Base-by-base conservation (phyloP, 2,888 invertebrate species). In the Bombylius discolor region DNA sequence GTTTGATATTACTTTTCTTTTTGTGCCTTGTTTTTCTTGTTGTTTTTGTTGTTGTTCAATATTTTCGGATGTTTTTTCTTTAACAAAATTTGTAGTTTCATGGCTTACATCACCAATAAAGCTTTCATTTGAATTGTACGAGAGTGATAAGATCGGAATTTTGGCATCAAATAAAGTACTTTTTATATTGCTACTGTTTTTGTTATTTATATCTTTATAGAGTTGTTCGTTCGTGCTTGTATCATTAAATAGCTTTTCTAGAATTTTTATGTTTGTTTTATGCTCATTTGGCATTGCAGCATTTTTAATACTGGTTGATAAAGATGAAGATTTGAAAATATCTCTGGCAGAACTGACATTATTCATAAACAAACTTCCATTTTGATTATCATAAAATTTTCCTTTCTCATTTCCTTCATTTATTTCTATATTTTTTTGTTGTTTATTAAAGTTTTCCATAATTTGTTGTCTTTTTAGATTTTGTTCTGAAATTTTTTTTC, bases 81-180 rank as follows among this genome's bases (percentile, higher is more conserved):
- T 33, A 31, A 32, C 42, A 53, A 31, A 13, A 14, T 14, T 6
- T 31, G 31, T 12, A 33, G 47, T 39, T 33, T 42, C 4, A 42
- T 42, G 39, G 8, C 12, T 42, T 11, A 42, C 39, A 42, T 42
- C 12, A 42, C 12, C 11, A 42, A 42, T 42, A 42, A 39, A 36
- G 39, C 36, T 53, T 42, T 36, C 53, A 14, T 11, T 44, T 47
- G 53, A 50, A 31, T 55, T 50, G 34, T 50, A 12, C 13, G 12
- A 46, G 31, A 39, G 23, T 50, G 55, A 55, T 55, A 55, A 50
- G 49, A 55, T 45, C 8, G 55, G 50, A 50, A 46, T 55, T 50
- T 50, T 55, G 50, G 50, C 55, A 49, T 47, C 46, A 33, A 36
- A 7, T 5, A 34, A 46, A 36, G n/a, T 49, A 7, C 33, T 34